A percentile compares a stretch with the other conserved stretches of the same genome.
phyloP scores from a whole-genome alignment of 2,888 invertebrate species.

The Junonia oenone region DNA sequence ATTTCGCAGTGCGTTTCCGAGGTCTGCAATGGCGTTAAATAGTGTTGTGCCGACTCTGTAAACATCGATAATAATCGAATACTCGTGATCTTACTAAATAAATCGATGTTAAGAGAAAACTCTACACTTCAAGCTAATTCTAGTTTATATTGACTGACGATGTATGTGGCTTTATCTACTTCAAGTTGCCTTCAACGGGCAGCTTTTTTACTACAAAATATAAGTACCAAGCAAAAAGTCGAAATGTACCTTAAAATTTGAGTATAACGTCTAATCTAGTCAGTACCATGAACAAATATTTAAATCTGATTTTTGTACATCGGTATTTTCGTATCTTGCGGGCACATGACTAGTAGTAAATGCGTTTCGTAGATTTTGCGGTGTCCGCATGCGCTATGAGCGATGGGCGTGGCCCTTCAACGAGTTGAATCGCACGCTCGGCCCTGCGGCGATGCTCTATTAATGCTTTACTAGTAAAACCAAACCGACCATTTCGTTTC shows the following conservation, averaged over 20 bases:
- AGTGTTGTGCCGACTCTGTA: neutral
- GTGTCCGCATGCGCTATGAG: slow-evolving; percentile 27
- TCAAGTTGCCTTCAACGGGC: no score
- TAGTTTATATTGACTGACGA: no score
- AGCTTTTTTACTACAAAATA: no score
- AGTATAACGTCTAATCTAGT: no score
- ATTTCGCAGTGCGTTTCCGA: slow-evolving; percentile 18
- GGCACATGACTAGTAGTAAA: slow-evolving; percentile 10
- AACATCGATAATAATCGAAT: neutral
- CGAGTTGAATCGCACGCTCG: slow-evolving; percentile 17
- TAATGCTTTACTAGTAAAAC: slow-evolving; percentile 11
- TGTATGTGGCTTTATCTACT: no score
- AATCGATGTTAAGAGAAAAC: no score
- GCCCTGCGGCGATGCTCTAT: slow-evolving; percentile 14
- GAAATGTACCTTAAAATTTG: no score
- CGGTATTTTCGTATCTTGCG: neutral
- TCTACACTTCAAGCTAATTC: no score
- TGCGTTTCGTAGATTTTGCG: slow-evolving; percentile 14
- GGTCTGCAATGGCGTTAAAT: slow-evolving; percentile 17
- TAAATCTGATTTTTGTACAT: neutral
- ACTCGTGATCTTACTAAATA: neutral
- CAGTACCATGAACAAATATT: no score
- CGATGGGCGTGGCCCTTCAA: slow-evolving; percentile 29
- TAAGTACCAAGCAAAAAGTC: no score
- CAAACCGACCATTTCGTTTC: neutral